Base-by-base conservation (phyloP, 2,888 invertebrate genomes). In the Hydropsyche betteni region DNA sequence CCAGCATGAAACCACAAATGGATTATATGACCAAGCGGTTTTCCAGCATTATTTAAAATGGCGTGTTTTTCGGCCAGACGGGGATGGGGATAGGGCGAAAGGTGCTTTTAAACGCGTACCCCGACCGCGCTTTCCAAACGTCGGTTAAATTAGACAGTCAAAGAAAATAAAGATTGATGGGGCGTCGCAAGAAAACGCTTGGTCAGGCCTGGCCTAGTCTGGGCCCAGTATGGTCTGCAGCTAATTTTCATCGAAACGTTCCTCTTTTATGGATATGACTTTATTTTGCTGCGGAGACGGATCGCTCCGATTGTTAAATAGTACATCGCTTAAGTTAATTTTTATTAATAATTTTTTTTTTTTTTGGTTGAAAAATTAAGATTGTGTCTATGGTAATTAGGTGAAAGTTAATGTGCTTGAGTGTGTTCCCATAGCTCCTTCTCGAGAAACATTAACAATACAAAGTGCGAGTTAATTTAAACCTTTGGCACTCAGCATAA, bases 121-220 rank as follows among this genome's bases (percentile, higher is more conserved):
- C 58, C 44, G 44, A 44, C 1, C 75, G 58, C 53, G 71, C 72
- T 76, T 76, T 53, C 69, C 68, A 53, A 51, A 55, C 76, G 76
- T 76, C 76, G 69, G 73, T 50, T 76, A 76, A 68, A 76, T 76
- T 76, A 68, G 76, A 76, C 76, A 76, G 76, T 76, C 69, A 68
- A 68, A 76, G 76, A 76, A 76, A 76, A 76, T 76, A 76, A 76
- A 76, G 76, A 76, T 76, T 76, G 76, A 76, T 76, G 76, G 73
- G 44, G 58, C 33, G 68, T 70, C 36, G 14, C 33, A 4, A 64
- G 53, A 70, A 70, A 70, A 50, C 24, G 70, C 70, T 53, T 34
- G 53, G 70, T 70, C 70, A 70, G 53, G 34, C 70, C 24, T 69
- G n/a, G 16, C n/a, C 10, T 44, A 24, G 24, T 24, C 24, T 24